These are phyloP conservation scores for Gymnoscelis rufifasciata DNA, from an alignment of 2,888 invertebrate species.

Conservation along the genomic window DNA sequence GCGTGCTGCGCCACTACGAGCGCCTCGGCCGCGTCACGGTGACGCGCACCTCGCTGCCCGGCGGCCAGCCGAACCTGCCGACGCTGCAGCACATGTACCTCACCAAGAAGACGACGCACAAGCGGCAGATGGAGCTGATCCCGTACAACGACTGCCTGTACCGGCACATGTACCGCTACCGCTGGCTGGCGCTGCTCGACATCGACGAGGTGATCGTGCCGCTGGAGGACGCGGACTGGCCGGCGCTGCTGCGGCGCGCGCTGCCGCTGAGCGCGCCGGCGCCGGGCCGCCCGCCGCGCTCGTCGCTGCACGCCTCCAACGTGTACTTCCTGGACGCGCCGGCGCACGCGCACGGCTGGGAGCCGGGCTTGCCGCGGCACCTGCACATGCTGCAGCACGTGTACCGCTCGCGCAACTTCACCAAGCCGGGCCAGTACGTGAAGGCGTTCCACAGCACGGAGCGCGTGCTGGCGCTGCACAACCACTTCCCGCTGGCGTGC, in stretches of 20 bases:
- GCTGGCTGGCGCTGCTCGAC: slow-evolving; percentile 93
- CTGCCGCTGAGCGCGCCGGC: slow-evolving; percentile 81
- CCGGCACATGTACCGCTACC: slow-evolving; percentile 93
- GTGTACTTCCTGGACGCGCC: slow-evolving; percentile 95
- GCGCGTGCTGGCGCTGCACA: slow-evolving; percentile 92
- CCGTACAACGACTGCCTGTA: slow-evolving; percentile 98
- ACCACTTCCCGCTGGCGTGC: slow-evolving; percentile 94
- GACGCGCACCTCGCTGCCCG: slow-evolving; percentile 90
- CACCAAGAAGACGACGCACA: slow-evolving; percentile 94
- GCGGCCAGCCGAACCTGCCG: slow-evolving; percentile 93
- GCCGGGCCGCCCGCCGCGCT: slow-evolving; percentile 76
- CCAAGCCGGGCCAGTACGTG: slow-evolving; percentile 94
- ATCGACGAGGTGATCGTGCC: slow-evolving; percentile 98
- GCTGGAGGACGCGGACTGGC: slow-evolving; percentile 85
- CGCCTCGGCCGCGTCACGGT: slow-evolving; percentile 84
- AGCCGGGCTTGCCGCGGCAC: slow-evolving; percentile 89
- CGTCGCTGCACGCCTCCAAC: slow-evolving; percentile 93
- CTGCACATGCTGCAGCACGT: slow-evolving; percentile 97
- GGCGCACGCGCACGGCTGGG: slow-evolving; percentile 87
- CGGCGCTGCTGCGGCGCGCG: slow-evolving; percentile 85
- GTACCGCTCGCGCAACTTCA: slow-evolving; percentile 92
- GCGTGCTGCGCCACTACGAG: slow-evolving; percentile 85
- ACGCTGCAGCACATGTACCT: slow-evolving; percentile 93
- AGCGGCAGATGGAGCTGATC: slow-evolving; percentile 95
- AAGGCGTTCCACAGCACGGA: slow-evolving; percentile 97